Base-by-base conservation (phyloP, 2,113 vertebrate genomes). In the Cercopithecus mona region DNA sequence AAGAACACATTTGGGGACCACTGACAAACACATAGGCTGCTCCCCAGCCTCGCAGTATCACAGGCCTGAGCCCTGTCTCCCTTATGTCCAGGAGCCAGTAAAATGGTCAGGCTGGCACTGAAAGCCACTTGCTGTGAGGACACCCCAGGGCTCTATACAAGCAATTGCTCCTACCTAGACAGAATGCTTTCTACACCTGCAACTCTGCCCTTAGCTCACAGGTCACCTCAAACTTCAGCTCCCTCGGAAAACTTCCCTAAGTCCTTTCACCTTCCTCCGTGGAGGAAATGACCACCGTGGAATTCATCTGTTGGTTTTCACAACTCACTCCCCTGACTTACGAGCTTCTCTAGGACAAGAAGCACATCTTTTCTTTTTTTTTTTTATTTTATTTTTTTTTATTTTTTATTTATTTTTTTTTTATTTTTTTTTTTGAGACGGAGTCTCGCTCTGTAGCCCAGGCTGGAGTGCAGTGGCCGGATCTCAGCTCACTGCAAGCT, bases 311-410 rank as follows among this genome's bases (percentile, higher is more conserved):
- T 17, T 6, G 7, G 35, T 11, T 23, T 55, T 61, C 23, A 18
- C 0, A 0, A 66, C 50, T 87, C 2, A 0, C 16, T 59, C 6
- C 22, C 18, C 57, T 32, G 48, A 73, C 48, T 23, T 9, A 75
- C 0, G 10, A 68, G 55, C 85, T 52, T 48, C 87, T 10, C 32
- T 10, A 80, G 4, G 14, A 2, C 40, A 75, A 83, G 27, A 0
- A 61, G 11, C 22, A 35, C 2, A 23, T 55, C n/a, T 78, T 83
- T 79, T 27, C 70, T n/a, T n/a, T n/a, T n/a, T n/a, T n/a, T n/a
- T n/a, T n/a, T n/a, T n/a, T n/a, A n/a, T n/a, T n/a, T n/a, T n/a
- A n/a, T n/a, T n/a, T n/a, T n/a, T n/a, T n/a, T n/a, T n/a, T n/a
- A n/a, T n/a, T n/a, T n/a, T n/a, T n/a, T n/a, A n/a, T n/a, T n/a